Percentiles rank a stretch among this genome's conserved stretches.
Conservation (phyloP, 2,113 vertebrate genomes). For the Bucco capensis region DNA sequence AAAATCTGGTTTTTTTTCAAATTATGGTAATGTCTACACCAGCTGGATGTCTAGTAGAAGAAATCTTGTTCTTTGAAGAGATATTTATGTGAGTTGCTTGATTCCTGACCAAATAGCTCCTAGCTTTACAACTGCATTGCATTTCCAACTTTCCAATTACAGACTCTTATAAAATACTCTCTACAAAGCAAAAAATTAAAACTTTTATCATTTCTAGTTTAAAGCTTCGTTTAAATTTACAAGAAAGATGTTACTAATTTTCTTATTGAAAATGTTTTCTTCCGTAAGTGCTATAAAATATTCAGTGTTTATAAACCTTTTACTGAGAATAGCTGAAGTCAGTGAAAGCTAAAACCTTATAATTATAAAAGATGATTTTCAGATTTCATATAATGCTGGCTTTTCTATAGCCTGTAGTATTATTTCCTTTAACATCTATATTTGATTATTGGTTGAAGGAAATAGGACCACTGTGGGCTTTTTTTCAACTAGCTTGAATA, state of each 20-base stretch:
- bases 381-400: not conserved
- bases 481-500: slow-evolving; percentile 34
- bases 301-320: slow-evolving; percentile 36
- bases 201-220: not conserved
- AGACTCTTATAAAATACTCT: not conserved
- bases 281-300: not conserved
- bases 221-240: not conserved
- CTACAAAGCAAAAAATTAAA: not conserved
- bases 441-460: not conserved
- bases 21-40: slow-evolving; percentile 45
- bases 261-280: not conserved
- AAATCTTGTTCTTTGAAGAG: slow-evolving; percentile 29
- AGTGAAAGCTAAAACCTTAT: not conserved
- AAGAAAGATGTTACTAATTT: not conserved
- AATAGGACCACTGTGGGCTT: not conserved
- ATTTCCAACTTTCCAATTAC: not conserved
- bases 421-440: not conserved
- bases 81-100: not conserved
- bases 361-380: slow-evolving; percentile 4
- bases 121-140: not conserved
- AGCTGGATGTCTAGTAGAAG: slow-evolving; percentile 47
- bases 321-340: not conserved
- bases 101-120: slow-evolving; percentile 47
- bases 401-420: not conserved
- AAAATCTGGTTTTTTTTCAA: slow-evolving; percentile 39